Percentiles rank a stretch among this genome's conserved stretches.
phyloP scores from a whole-genome alignment of 1,140 invertebrate species.

The Drosophila navojoa region DNA sequence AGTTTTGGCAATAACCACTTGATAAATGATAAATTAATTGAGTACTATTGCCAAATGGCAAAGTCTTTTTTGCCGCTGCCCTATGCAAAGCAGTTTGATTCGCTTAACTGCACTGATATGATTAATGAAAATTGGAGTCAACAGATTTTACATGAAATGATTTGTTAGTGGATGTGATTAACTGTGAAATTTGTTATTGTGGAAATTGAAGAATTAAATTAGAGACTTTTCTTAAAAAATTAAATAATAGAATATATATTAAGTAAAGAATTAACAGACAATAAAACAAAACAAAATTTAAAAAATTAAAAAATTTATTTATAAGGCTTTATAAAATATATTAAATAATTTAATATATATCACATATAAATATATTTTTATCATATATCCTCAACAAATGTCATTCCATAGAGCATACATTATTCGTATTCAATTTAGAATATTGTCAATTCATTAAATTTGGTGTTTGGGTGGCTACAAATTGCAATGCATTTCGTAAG shows the following conservation, averaged over 20 bases:
- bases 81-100: conserved; percentile 37
- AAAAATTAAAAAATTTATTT: no score
- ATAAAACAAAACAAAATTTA: background rate
- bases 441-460: conserved; percentile 29
- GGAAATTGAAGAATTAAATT: no score
- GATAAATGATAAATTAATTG: conserved; percentile 82
- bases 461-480: conserved; percentile 25
- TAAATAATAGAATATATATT: no score
- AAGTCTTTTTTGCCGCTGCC: conserved; percentile 29
- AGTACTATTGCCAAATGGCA: conserved; percentile 65
- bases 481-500: conserved; percentile 48
- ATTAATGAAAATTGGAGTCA: conserved; percentile 3
- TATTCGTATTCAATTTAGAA: background rate
- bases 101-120: conserved; percentile 11
- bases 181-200: no score
- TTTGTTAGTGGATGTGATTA: no score
- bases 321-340: no score
- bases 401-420: conserved; percentile 28
- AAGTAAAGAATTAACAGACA: no score
- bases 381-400: background rate
- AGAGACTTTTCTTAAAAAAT: no score
- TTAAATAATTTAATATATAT: no score
- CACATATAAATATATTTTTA: no score
- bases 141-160: background rate
- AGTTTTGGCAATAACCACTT: conserved; percentile 67